These are phyloP conservation scores for Chrysodeixis includens DNA, from an alignment of 2,888 invertebrate species.

Conservation along the genomic window DNA sequence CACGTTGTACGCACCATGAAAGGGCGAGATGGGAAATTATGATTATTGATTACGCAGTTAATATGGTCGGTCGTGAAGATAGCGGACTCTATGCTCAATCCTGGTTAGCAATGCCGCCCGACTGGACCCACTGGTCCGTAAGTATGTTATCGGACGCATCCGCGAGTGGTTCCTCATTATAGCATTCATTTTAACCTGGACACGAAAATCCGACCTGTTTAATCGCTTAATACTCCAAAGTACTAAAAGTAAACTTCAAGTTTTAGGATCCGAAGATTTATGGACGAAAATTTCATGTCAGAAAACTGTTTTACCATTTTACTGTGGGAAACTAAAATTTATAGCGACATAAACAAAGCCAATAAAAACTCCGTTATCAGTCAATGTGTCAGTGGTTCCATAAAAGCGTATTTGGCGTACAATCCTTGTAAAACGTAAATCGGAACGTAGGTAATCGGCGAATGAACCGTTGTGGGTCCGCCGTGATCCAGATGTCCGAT, in stretches of 20 bases:
- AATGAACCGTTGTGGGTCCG: conserved; percentile 73
- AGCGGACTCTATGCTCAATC: conserved; percentile 64
- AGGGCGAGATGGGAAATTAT: conserved; percentile 49
- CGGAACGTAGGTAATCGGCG: conserved; percentile 59
- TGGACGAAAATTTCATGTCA: background rate
- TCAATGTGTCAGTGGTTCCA: conserved; percentile 42
- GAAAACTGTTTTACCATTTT: background rate
- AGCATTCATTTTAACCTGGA: conserved; percentile 26
- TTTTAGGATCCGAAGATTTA: background rate
- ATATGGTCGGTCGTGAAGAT: conserved; percentile 39
- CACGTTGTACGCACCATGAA: conserved; percentile 34
- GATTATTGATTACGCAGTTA: conserved; percentile 56
- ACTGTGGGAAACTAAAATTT: conserved; percentile 15
- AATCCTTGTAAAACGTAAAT: conserved; percentile 57
- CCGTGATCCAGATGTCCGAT: conserved; percentile 73
- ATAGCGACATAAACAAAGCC: conserved; percentile 20
- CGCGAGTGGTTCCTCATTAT: conserved; percentile 68
- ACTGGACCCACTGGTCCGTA: conserved; percentile 70
- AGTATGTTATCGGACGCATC: conserved; percentile 73
- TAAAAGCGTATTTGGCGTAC: conserved; percentile 54
- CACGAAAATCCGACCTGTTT: background rate
- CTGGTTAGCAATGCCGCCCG: conserved; percentile 73
- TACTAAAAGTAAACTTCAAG: background rate
- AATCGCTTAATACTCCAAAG: background rate
- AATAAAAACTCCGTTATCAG: conserved; percentile 58